Evolutionary conservation across 2,797 vertebrate species (phyloP), one percentile per base, ranked within the genome.

Genomic region (Epinephelus coioides): DNA sequence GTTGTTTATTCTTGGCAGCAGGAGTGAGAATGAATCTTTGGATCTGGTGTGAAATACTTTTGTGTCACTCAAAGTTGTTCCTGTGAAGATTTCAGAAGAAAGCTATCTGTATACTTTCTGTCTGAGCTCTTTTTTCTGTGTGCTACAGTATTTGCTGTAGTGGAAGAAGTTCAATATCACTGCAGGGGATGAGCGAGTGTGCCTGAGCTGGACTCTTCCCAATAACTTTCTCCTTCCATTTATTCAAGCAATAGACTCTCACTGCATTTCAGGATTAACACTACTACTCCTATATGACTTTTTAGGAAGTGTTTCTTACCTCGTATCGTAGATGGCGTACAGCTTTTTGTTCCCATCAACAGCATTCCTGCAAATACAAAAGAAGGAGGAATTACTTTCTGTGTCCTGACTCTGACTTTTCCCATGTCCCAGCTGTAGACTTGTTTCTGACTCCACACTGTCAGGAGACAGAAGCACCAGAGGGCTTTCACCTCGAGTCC

Each of bases 281-380:
- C 13, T 14, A 1, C 7, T 9, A 3, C 23, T 60, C 61, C 14
- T 23, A 15, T 5, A 5, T n/a, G 18, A 54, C 2, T 5, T 38
- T 15, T 71, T 15, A 73, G 62, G 34, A 34, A 67, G 21, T n/a
- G 25, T 38, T 57, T 69, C 96, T 95, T 91, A 99, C 98, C 97
- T 98, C 46, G 97, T 97, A 70, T 98, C 97, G 83, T 98, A 99
- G 93, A 99, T 97, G 74, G 96, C 95, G 61, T 96, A 98, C 38
- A 98, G 92, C 90, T 96, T 97, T 86, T 97, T 97, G 93, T 98
- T 97, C 89, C 97, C 97, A 84, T 97, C 96, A 68, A 97, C 96
- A 47, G 97, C 97, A 57, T 98, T 97, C 98, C 98, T 99, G 91
- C 63, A 92, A 95, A 94, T 84, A 89, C 80, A 93, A 78, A 81